Conservation (phyloP, 2,113 vertebrate genomes). For the Dermatemys mawii region DNA sequence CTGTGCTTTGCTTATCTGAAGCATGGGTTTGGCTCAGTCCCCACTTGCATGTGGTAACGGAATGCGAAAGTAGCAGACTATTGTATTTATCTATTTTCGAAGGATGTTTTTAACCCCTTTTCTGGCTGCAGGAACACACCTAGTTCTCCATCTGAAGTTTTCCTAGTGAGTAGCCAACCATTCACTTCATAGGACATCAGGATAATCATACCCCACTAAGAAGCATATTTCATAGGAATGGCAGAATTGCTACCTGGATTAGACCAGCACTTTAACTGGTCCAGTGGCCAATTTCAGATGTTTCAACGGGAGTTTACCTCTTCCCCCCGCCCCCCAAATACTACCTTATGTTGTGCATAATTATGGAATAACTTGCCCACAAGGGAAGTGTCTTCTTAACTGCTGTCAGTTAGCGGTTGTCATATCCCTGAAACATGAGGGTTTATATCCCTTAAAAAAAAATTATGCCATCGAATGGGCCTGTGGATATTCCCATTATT, state of each 20-base stretch:
- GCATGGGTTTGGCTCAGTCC: slow-evolving; percentile 1
- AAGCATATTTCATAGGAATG: not conserved
- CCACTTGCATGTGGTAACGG: not conserved
- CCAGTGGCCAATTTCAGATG: slow-evolving; percentile 13
- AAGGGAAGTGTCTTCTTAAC: not conserved
- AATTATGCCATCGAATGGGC: slow-evolving; percentile 4
- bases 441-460: slow-evolving; percentile 39
- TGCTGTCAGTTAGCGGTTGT: not conserved
- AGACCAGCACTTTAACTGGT: not conserved
- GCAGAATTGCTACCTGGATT: not conserved
- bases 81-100: not conserved
- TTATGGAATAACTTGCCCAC: not conserved
- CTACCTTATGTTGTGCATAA: not conserved
- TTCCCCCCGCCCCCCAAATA: not conserved
- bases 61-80: not conserved
- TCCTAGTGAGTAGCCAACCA: not conserved
- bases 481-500: not conserved
- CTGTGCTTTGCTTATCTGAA: not conserved
- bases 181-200: not conserved
- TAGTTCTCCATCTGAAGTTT: not conserved
- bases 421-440: not conserved
- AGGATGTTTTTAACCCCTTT: not conserved
- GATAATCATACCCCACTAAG: not conserved
- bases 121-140: not conserved
- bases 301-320: not conserved